Conservation (phyloP, 2,888 invertebrate species). For the Pemphredon lugubris region DNA sequence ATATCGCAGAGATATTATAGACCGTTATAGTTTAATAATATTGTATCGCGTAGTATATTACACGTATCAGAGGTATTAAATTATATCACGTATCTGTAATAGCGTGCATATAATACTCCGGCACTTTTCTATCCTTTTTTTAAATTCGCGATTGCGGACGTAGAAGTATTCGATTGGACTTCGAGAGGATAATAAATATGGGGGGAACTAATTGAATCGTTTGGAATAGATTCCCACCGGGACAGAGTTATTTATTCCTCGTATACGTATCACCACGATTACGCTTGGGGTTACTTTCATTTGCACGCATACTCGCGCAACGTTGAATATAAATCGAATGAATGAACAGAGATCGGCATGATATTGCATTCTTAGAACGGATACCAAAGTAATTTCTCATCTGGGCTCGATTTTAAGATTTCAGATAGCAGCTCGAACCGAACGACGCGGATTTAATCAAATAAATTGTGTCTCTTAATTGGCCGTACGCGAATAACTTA, state of each 20-base stretch:
- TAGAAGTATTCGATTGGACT: not conserved
- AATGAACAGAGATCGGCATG: slow-evolving; percentile 7
- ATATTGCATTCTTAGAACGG: slow-evolving; percentile 6
- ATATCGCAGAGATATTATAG: no score
- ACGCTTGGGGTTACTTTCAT: slow-evolving; percentile 17
- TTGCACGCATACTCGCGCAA: not conserved
- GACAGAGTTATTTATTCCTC: not conserved
- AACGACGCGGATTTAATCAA: not conserved
- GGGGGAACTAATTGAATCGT: not conserved
- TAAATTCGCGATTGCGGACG: no score
- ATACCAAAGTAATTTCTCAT: not conserved
- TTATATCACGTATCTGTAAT: no score
- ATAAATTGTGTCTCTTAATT: not conserved
- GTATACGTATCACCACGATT: slow-evolving; percentile 13
- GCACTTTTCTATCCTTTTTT: no score
- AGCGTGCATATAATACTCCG: no score
- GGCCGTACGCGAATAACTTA: not conserved
- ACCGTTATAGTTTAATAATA: no score
- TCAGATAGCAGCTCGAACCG: not conserved
- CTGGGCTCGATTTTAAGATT: not conserved
- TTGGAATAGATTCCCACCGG: not conserved
- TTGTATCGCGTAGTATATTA: no score
- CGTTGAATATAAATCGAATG: slow-evolving; percentile 24
- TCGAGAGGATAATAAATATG: not conserved
- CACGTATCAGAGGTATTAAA: no score